Base-by-base conservation (phyloP, 1,140 invertebrate genomes). In the Phenacoccus solenopsis region DNA sequence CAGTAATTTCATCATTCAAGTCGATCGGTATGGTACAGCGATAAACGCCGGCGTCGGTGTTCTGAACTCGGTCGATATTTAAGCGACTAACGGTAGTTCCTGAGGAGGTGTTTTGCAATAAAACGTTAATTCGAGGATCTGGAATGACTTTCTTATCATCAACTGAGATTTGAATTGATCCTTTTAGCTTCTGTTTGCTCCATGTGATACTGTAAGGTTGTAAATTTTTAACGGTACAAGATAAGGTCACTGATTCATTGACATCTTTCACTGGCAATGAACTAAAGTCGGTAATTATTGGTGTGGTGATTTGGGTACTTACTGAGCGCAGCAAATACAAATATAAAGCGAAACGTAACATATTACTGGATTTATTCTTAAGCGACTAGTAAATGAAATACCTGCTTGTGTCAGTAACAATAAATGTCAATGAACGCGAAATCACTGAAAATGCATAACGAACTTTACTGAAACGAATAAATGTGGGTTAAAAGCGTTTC, bases 1-100 rank as follows among this genome's bases (percentile, higher is more conserved):
- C 76, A 70, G 77, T 76, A 68, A 77, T 80, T 7, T 71, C 76
- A 5, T 79, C 70, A 20, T 22, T 64, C 5, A 13, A 32, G 12
- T 76, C 75, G 59, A 79, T 77, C 10, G 81, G 75, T 10, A 83
- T 78, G 75, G 82, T 80, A 68, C 82, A 83, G 73, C 81, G 78
- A 73, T 83, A 83, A 24, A 76, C 74, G 5, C 82, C 82, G 22
- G 79, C 79, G 76, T 83, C 82, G 27, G 78, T 81, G 71, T 83
- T 81, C 75, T 83, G 82, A 20, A 83, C 76, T 74, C 83, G 81
- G 70, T 79, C 80, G 16, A 82, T 80, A 75, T 91, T 89, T 57
- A 94, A 79, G 25, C 87, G 87, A 74, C 12, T 9, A 49, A 16
- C 4, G 3, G 38, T n/a, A n/a, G 20, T 7, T 13, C 5, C 5